Conservation (phyloP, 2,113 vertebrate species). For the Daubentonia madagascariensis region DNA sequence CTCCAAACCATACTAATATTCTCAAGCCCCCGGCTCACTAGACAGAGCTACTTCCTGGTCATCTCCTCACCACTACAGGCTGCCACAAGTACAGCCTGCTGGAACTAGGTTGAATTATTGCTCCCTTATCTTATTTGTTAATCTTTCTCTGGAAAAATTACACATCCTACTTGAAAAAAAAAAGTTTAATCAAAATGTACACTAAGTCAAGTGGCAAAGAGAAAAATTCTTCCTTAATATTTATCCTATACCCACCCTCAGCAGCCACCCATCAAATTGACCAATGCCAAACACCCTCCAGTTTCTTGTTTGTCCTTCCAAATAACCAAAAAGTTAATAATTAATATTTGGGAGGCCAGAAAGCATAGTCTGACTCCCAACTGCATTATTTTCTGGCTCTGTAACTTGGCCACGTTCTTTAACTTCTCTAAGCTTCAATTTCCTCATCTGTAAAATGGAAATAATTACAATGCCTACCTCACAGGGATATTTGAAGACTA, state of each 20-base stretch:
- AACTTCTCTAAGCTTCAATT: neutral
- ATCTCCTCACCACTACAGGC: neutral
- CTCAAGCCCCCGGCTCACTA: neutral
- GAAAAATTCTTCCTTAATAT: neutral
- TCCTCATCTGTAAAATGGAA: conserved; percentile 4
- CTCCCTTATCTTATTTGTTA: neutral
- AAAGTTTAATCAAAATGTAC: neutral
- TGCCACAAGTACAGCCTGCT: neutral
- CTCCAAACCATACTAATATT: neutral
- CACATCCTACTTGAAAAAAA: conserved; percentile 1
- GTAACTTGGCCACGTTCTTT: neutral
- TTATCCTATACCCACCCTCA: neutral
- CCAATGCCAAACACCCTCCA: neutral
- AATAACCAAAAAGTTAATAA: neutral
- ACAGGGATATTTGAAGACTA: neutral
- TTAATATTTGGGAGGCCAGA: neutral
- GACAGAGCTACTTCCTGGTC: neutral
- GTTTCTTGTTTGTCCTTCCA: neutral
- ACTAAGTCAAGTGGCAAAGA: neutral
- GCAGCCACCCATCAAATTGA: neutral
- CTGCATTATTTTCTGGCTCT: neutral
- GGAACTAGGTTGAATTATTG: neutral
- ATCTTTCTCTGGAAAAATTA: neutral
- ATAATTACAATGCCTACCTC: neutral
- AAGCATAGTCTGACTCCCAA: neutral